These are phyloP conservation scores for Orthosia incerta DNA, from an alignment of 2,888 invertebrate genomes.

Conservation along the genomic window DNA sequence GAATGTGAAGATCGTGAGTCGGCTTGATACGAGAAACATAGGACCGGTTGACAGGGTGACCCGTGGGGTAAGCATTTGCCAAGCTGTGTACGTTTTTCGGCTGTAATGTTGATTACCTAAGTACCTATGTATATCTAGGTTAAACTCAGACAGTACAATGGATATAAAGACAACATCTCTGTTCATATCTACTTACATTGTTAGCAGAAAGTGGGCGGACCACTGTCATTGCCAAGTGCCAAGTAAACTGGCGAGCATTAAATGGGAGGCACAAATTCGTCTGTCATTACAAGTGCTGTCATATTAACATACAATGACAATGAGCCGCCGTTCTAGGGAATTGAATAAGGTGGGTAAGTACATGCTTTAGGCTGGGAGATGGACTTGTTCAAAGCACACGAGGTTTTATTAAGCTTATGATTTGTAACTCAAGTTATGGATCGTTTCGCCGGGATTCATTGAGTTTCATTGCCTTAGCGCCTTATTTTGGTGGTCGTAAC, in stretches of 20 bases:
- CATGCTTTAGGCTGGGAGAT: conserved; percentile 45
- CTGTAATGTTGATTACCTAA: too few species aligned
- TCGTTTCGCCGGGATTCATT: background rate
- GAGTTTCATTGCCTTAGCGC: background rate
- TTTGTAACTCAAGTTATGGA: too few species aligned
- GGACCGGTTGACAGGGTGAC: too few species aligned
- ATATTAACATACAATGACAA: conserved; percentile 87
- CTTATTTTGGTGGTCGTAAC: background rate
- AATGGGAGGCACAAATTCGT: conserved; percentile 81
- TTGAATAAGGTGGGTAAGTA: conserved; percentile 21
- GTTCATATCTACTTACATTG: conserved; percentile 55
- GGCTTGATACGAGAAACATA: too few species aligned
- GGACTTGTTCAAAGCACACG: background rate
- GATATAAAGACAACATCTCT: conserved; percentile 63
- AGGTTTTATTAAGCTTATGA: background rate
- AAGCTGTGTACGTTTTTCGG: too few species aligned
- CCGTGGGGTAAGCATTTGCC: too few species aligned
- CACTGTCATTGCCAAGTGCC: conserved; percentile 74
- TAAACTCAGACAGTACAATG: background rate
- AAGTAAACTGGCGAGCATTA: conserved; percentile 79
- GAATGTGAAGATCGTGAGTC: too few species aligned
- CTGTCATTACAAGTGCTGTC: conserved; percentile 74
- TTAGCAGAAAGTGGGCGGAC: conserved; percentile 73
- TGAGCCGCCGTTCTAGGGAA: conserved; percentile 73
- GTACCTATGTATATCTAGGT: too few species aligned